Evolutionary conservation across 1,140 invertebrate genomes (phyloP).

Genomic region (Tribolium madens): DNA sequence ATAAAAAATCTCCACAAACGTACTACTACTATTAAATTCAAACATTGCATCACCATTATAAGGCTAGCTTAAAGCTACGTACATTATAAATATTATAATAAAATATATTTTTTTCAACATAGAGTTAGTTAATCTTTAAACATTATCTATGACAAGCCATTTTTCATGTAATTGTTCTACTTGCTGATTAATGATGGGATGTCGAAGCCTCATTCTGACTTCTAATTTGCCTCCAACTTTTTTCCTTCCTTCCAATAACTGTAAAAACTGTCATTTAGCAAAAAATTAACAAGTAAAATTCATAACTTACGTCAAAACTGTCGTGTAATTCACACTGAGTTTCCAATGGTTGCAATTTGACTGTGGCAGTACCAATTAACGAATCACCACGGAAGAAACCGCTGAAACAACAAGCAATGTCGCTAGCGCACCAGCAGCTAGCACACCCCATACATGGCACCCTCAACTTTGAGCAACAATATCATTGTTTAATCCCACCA

Average conservation of each 20-base stretch:
- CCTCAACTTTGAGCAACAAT: constrained; percentile 45
- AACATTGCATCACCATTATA: constrained; percentile 26
- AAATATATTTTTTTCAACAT: constrained; percentile 3
- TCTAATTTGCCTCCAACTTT: constrained; percentile 91
- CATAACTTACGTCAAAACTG: constrained; percentile 85
- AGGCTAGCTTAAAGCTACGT: constrained; percentile 8
- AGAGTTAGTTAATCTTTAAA: constrained; percentile 27
- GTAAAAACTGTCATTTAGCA: constrained; percentile 46
- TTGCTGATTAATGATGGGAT: constrained; percentile 91
- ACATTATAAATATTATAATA: neutral
- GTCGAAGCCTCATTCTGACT: constrained; percentile 89
- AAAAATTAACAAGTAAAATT: neutral
- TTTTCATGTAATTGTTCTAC: constrained; percentile 91
- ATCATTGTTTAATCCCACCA: constrained; percentile 20
- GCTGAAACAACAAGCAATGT: constrained; percentile 76
- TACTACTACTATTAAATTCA: neutral
- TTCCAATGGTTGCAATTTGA: constrained; percentile 89
- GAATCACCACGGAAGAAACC: constrained; percentile 90
- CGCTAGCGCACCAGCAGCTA: constrained; percentile 63
- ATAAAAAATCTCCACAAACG: constrained; percentile 4
- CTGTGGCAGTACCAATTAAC: constrained; percentile 84
- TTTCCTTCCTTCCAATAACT: constrained; percentile 90
- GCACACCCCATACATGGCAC: constrained; percentile 59
- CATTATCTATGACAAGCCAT: constrained; percentile 85
- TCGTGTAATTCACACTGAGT: constrained; percentile 90